phyloP scores from a whole-genome alignment of 23 tunicate species.

The Halocynthia aurantium region DNA sequence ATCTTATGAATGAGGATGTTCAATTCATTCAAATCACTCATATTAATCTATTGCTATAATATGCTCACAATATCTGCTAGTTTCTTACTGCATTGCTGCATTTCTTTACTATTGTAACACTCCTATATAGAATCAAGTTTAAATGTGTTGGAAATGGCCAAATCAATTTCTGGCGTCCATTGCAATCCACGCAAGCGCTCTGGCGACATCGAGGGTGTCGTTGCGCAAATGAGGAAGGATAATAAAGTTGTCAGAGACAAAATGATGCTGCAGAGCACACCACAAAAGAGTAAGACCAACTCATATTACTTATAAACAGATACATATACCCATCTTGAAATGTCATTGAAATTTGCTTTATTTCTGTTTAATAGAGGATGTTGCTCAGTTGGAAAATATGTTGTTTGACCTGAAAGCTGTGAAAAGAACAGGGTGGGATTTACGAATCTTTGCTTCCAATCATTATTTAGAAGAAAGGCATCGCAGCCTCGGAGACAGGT shows the following conservation, averaged over 20 bases:
- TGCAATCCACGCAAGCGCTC: slow-evolving; percentile 12
- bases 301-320: background rate
- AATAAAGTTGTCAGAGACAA: slow-evolving; percentile 48
- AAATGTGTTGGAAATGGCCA: slow-evolving; percentile 16
- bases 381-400: slow-evolving; percentile 54
- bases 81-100: too few relatives aligned
- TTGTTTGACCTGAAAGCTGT: slow-evolving; percentile 58
- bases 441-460: slow-evolving; percentile 42
- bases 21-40: too few relatives aligned
- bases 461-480: slow-evolving; percentile 69
- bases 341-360: background rate
- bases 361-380: slow-evolving; percentile 25
- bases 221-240: slow-evolving; percentile 52
- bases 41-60: too few relatives aligned
- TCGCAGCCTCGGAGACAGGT: slow-evolving; percentile 56
- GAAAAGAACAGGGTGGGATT: slow-evolving; percentile 65
- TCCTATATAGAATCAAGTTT: too few relatives aligned
- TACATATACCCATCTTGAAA: background rate
- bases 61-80: too few relatives aligned
- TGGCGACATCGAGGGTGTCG: slow-evolving; percentile 17
- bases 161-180: slow-evolving; percentile 30
- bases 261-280: slow-evolving; percentile 43
- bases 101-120: too few relatives aligned
- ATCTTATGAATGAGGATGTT: too few relatives aligned
- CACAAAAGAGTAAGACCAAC: slow-evolving; percentile 31